Evolutionary conservation across 2,888 invertebrate genomes (phyloP), one percentile per base, ranked within the genome.

Genomic region (Tricholauxania praeusta): DNA sequence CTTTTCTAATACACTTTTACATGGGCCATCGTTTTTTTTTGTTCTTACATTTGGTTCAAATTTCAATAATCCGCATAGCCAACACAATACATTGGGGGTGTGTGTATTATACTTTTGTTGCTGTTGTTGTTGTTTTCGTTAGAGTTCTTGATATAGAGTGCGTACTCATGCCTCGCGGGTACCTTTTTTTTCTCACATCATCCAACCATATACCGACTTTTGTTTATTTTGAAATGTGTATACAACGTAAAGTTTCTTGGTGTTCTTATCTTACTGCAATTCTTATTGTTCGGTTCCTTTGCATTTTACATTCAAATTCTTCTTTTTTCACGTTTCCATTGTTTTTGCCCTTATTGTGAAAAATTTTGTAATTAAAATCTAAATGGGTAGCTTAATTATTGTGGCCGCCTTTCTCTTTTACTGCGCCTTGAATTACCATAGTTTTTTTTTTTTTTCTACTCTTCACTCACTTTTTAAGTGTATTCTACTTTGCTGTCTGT

Each of bases 301-400:
- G 10, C 47, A 17, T 63, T 63, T 39, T 7, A 48, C 39, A 63
- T 19, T 7, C 47, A 19, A 39, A 7, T 39, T 63, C 17, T 28
- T 59, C 19, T 53, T 14, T 53, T 32, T 55, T 69, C 72, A 62
- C 47, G 39, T 59, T 22, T 22, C 22, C n/a, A 22, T 22, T 17
- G 55, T 39, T 39, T 39, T 12, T 22, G n/a, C n/a, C n/a, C 55
- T 55, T 22, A 52, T 53, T 53, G 10, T 39, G 39, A 39, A 39
- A 7, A 39, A 10, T 39, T 39, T 39, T 39, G 39, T 39, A 39
- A 39, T 39, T 39, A 39, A 39, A 39, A 39, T 39, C 1, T 39
- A 39, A 7, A 39, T 10, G 10, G 39, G 39, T 10, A 39, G 39
- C 39, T 39, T 39, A 39, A 39, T 39, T 39, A 39, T 10, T 39